phyloP scores from a whole-genome alignment of 1,140 invertebrate genomes.

The Drosophila seguyi region DNA sequence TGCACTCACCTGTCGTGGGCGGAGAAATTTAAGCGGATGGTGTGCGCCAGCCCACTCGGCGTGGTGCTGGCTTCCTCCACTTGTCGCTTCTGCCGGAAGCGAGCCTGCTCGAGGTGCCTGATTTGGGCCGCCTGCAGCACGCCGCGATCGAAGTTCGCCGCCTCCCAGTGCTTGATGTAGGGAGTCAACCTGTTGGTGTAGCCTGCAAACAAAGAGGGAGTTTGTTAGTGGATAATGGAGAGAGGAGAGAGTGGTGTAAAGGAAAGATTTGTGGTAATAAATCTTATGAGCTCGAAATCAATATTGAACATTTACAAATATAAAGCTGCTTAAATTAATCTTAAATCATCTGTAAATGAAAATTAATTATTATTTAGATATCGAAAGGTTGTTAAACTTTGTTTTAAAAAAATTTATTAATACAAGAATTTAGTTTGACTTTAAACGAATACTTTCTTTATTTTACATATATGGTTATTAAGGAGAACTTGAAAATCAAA shows the following conservation, averaged over 20 bases:
- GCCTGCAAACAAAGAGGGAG: constrained; percentile 51
- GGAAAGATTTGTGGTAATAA: neutral
- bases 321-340: neutral
- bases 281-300: neutral
- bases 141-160: constrained; percentile 80
- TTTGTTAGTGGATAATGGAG: neutral
- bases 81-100: constrained; percentile 78
- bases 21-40: constrained; percentile 83
- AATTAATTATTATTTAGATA: neutral
- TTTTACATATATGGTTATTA: neutral
- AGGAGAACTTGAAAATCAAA: neutral
- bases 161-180: constrained; percentile 84
- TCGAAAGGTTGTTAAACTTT: neutral
- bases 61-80: constrained; percentile 49
- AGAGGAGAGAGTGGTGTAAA: constrained; percentile 6
- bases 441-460: neutral
- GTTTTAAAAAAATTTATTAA: neutral
- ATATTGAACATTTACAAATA: neutral
- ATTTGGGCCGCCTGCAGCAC: constrained; percentile 77
- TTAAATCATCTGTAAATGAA: neutral
- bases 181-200: constrained; percentile 82
- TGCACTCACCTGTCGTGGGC: constrained; percentile 84
- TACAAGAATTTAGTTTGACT: neutral
- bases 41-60: constrained; percentile 75
- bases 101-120: constrained; percentile 79